phyloP scores from a whole-genome alignment of 2,888 invertebrate genomes.

The Callosobruchus maculatus region DNA sequence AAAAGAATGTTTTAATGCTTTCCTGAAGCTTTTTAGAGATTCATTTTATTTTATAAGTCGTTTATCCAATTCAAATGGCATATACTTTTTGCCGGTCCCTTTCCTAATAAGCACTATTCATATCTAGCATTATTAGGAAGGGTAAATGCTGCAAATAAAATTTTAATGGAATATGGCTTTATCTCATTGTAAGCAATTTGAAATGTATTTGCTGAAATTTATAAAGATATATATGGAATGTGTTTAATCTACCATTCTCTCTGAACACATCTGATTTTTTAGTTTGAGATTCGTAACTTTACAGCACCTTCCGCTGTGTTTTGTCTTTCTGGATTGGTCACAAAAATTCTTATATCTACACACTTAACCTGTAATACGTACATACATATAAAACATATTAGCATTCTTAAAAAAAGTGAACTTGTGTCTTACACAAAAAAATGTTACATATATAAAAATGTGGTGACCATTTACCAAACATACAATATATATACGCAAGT shows the following conservation, averaged over 20 bases:
- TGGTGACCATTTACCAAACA: constrained; percentile 31
- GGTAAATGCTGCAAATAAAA: neutral
- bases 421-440: constrained; percentile 23
- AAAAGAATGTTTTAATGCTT: too few species aligned
- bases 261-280: neutral
- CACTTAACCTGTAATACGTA: constrained; percentile 13
- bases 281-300: neutral
- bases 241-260: neutral
- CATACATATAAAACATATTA: constrained; percentile 11
- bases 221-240: constrained; percentile 9
- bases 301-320: neutral
- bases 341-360: constrained; percentile 3
- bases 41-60: neutral
- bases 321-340: neutral
- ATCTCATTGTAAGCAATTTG: neutral
- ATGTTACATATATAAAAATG: constrained; percentile 20
- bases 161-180: neutral
- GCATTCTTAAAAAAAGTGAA: constrained; percentile 20
- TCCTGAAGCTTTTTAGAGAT: too few species aligned
- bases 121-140: neutral
- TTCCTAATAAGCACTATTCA: neutral
- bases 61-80: neutral
- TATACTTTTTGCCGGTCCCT: neutral
- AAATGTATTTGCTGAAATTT: neutral
- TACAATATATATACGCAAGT: constrained; percentile 9